Conservation (phyloP, 2,797 vertebrate species). For the Pseudochaenichthys georgianus region DNA sequence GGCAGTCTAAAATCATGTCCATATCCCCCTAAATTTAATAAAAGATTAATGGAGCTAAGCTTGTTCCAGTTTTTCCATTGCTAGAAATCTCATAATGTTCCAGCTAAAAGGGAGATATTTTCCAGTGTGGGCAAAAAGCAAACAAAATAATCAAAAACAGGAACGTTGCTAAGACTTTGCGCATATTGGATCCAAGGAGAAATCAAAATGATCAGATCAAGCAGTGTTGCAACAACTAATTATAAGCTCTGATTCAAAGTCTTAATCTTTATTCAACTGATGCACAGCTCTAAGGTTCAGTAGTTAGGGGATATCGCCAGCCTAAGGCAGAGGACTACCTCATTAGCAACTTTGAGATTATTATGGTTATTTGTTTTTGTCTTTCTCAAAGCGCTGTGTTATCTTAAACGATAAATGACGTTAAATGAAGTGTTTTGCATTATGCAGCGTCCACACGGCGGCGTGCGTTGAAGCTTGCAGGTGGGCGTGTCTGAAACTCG, state of each 20-base stretch:
- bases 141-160: not conserved
- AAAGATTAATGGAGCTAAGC: slow-evolving; percentile 69
- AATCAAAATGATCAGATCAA: slow-evolving; percentile 60
- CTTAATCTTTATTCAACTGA: slow-evolving; percentile 20
- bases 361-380: slow-evolving; percentile 43
- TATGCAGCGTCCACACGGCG: no score
- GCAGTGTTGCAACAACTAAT: slow-evolving; percentile 49
- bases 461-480: no score
- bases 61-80: slow-evolving; percentile 47
- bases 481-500: no score
- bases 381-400: slow-evolving; percentile 12
- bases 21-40: slow-evolving; percentile 66
- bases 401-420: slow-evolving; percentile 25
- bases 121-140: slow-evolving; percentile 25
- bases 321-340: slow-evolving; percentile 25
- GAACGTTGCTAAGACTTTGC: slow-evolving; percentile 33
- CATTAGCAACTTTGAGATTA: slow-evolving; percentile 42
- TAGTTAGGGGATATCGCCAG: not conserved
- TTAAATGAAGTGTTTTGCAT: slow-evolving; percentile 3
- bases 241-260: slow-evolving; percentile 39
- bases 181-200: slow-evolving; percentile 48
- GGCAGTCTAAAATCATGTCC: slow-evolving; percentile 44
- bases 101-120: slow-evolving; percentile 21
- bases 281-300: slow-evolving; percentile 22
- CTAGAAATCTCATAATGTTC: slow-evolving; percentile 52